A percentile compares a stretch with the other conserved stretches of the same genome.
phyloP scores from a whole-genome alignment of 1,140 invertebrate species.

The Lepidurus arcticus region DNA sequence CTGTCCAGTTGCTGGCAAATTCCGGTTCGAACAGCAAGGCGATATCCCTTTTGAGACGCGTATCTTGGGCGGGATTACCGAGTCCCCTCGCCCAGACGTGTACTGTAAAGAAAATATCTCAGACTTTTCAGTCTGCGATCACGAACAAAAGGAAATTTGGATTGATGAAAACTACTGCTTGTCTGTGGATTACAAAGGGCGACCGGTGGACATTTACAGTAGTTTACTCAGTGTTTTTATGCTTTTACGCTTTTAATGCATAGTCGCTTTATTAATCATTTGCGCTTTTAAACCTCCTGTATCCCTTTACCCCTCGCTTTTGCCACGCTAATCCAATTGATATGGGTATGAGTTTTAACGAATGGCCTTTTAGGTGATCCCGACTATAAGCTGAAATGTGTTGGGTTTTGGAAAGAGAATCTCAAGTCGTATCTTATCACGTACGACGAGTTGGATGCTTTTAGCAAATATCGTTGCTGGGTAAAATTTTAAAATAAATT shows the following conservation, averaged over 20 bases:
- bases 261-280: conserved; percentile 23
- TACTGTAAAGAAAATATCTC: conserved; percentile 91
- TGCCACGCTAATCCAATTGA: not conserved
- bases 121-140: conserved; percentile 88
- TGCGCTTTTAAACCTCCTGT: not conserved
- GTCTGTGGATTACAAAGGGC: conserved; percentile 87
- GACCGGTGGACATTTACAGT: conserved; percentile 90
- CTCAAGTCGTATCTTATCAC: conserved; percentile 94
- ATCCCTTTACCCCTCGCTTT: not conserved
- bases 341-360: conserved; percentile 1
- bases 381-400: conserved; percentile 94
- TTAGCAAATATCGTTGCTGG: conserved; percentile 95
- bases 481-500: conserved; percentile 44
- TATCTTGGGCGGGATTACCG: conserved; percentile 88
- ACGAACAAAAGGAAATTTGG: conserved; percentile 84
- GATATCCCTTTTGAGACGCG: conserved; percentile 83
- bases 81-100: conserved; percentile 83
- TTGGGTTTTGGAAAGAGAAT: conserved; percentile 97
- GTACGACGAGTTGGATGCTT: conserved; percentile 91
- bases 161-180: conserved; percentile 93
- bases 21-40: conserved; percentile 82
- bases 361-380: conserved; percentile 66
- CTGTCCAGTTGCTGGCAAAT: conserved; percentile 94
- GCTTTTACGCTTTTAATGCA: conserved; percentile 22
- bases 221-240: conserved; percentile 31